Conservation (phyloP, 2,113 vertebrate species). For the Tupaia chinensis region DNA sequence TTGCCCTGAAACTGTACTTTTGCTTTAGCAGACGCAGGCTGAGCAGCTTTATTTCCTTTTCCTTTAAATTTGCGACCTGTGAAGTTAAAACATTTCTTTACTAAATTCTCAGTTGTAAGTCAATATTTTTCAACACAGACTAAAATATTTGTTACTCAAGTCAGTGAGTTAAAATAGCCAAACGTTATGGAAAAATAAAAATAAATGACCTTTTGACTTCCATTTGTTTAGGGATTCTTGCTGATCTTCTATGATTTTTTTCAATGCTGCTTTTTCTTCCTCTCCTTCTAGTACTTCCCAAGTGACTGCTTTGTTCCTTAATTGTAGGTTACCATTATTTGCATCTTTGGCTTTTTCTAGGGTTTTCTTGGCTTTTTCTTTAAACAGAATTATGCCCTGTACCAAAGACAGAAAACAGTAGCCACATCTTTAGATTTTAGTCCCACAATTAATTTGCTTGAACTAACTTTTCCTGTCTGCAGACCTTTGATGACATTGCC, state of each 20-base stretch:
- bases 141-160: constrained; percentile 33
- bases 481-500: background rate
- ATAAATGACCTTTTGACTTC: constrained; percentile 91
- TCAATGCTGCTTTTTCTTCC: constrained; percentile 93
- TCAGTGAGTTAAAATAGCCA: constrained; percentile 33
- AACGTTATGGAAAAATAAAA: constrained; percentile 22
- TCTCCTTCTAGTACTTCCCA: constrained; percentile 97
- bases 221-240: constrained; percentile 93
- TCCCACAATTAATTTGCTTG: background rate
- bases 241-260: constrained; percentile 96
- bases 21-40: too few species aligned
- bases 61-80: constrained; percentile 52
- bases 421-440: constrained; percentile 21
- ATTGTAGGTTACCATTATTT: constrained; percentile 90
- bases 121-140: background rate
- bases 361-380: constrained; percentile 93
- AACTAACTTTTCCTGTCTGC: background rate
- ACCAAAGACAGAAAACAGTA: constrained; percentile 67
- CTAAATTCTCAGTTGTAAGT: background rate
- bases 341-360: constrained; percentile 94
- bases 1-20: too few species aligned
- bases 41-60: too few species aligned
- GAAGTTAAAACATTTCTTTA: too few species aligned
- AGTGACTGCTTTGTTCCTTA: constrained; percentile 91
- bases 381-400: constrained; percentile 97